Conservation (phyloP, 2,797 vertebrate genomes). For the Enoplosus armatus region DNA sequence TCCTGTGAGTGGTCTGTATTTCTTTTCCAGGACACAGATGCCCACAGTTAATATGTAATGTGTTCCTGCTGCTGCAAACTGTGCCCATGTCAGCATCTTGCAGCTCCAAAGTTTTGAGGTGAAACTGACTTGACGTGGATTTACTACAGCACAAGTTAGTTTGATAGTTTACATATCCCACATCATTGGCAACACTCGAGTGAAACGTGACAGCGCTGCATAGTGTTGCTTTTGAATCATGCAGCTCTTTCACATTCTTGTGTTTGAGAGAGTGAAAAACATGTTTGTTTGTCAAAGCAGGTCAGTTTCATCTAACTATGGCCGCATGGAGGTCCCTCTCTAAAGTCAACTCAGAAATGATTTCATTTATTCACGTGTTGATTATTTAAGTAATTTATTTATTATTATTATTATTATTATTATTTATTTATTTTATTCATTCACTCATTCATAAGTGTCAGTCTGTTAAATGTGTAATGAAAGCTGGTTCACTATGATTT, state of each 20-base stretch:
- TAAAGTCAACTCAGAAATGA: background rate
- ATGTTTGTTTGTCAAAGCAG: background rate
- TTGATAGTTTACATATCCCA: slow-evolving; percentile 1
- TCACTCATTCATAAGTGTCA: background rate
- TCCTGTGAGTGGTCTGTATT: background rate
- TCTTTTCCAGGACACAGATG: background rate
- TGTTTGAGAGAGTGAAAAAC: background rate
- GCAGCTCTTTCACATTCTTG: background rate
- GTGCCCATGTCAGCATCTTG: background rate
- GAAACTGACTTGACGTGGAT: background rate
- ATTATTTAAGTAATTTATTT: background rate
- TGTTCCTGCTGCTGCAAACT: background rate
- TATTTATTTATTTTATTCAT: background rate
- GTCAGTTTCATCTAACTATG: background rate
- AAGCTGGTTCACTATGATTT: background rate
- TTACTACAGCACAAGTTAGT: background rate
- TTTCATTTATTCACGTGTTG: background rate
- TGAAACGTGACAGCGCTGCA: background rate
- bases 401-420: too few species aligned
- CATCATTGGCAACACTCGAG: background rate
- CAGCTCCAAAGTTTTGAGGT: background rate
- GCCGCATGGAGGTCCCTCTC: background rate
- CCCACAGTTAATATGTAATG: background rate
- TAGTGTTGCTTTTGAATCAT: background rate
- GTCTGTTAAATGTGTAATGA: background rate